phyloP scores from a whole-genome alignment of 2,888 invertebrate genomes.

The Cynaeus angustus region DNA sequence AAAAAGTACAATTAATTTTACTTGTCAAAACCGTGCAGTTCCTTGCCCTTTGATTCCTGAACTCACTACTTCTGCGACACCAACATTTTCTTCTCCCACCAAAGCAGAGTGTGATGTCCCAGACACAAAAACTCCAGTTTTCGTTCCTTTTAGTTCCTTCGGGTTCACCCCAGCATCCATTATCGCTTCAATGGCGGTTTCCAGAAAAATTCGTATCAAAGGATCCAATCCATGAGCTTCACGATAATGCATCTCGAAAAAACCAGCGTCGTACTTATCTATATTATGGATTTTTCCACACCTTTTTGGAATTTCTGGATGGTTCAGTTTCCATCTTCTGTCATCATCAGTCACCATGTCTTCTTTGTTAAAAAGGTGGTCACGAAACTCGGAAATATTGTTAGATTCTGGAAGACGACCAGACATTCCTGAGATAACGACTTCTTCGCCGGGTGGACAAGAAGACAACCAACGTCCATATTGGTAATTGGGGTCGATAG shows the following conservation, averaged over 20 bases:
- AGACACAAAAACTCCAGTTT: conserved; percentile 84
- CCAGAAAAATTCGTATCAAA: conserved; percentile 75
- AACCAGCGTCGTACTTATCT: conserved; percentile 74
- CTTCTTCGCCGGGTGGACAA: conserved; percentile 77
- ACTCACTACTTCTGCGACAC: too few species aligned
- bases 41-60: too few species aligned
- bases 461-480: conserved; percentile 64
- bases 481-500: not conserved
- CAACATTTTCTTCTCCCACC: too few species aligned
- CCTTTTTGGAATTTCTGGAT: conserved; percentile 76
- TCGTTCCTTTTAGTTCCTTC: conserved; percentile 79
- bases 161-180: conserved; percentile 81
- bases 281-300: conserved; percentile 78
- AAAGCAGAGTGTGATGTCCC: conserved; percentile 72
- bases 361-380: conserved; percentile 81
- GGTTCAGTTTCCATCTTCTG: conserved; percentile 83
- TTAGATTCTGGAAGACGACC: conserved; percentile 87
- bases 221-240: conserved; percentile 78
- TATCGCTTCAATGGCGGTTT: conserved; percentile 76
- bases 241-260: conserved; percentile 70
- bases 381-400: conserved; percentile 80
- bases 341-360: conserved; percentile 89
- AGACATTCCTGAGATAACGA: conserved; percentile 76
- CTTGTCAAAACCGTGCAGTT: too few species aligned
- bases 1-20: too few species aligned